These are phyloP conservation scores for Clarias fuscus DNA, from an alignment of 2,797 vertebrate species.

Conservation along the genomic window DNA sequence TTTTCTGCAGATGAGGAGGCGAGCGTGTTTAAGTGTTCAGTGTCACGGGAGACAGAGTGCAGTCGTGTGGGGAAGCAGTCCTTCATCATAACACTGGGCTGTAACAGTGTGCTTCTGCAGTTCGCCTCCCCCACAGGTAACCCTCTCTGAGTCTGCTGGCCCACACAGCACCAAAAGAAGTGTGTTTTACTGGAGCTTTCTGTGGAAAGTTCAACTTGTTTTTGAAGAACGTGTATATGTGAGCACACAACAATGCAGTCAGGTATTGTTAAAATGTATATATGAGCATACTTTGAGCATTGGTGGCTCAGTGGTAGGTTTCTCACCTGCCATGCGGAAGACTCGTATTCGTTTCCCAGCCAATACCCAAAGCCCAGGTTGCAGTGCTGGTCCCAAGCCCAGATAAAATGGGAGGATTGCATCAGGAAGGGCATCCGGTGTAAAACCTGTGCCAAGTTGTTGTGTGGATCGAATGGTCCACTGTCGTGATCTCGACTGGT, in stretches of 20 bases:
- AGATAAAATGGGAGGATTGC: too few species aligned
- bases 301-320: too few species aligned
- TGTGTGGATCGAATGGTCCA: too few species aligned
- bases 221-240: background rate
- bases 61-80: slow-evolving; percentile 96
- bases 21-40: slow-evolving; percentile 91
- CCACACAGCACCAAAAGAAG: background rate
- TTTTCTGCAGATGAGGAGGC: slow-evolving; percentile 82
- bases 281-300: background rate
- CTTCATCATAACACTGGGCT: slow-evolving; percentile 94
- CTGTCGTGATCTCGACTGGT: too few species aligned
- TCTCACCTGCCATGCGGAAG: too few species aligned
- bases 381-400: too few species aligned
- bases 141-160: background rate
- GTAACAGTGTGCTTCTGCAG: slow-evolving; percentile 93
- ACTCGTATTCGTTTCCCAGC: too few species aligned
- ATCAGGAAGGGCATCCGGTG: too few species aligned
- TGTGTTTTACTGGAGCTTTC: background rate
- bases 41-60: slow-evolving; percentile 91
- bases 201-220: background rate
- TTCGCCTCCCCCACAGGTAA: slow-evolving; percentile 89
- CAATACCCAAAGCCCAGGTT: too few species aligned
- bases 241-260: background rate
- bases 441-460: too few species aligned
- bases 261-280: background rate